Evolutionary conservation across 1,140 invertebrate species (phyloP), one percentile per base, ranked within the genome.

Genomic region (Lutraria rhynchaena): DNA sequence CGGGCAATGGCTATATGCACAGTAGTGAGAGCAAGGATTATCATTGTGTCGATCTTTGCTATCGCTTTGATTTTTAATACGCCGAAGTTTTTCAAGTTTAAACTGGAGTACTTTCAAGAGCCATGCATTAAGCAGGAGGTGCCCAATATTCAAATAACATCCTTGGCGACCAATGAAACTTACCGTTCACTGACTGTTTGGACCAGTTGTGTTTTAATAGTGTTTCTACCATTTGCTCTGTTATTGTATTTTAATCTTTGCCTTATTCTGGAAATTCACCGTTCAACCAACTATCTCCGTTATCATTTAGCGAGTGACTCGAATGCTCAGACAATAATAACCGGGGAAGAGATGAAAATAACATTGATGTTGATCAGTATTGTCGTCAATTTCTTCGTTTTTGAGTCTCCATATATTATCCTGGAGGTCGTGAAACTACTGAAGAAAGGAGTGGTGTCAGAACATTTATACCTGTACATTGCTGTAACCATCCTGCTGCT

Each of bases 281-380:
- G 88, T 57, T 90, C 87, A 69, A 90, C 87, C 31, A 87, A 83
- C 60, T 92, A 86, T 87, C 90, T 91, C 1, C 65, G 88, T 51
- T 87, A 89, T 81, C 89, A 92, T 76, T 83, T 90, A 17, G 85
- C 85, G 0, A 83, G 81, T 9, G 85, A 87, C 29, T 86, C 84
- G 1, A 85, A 85, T 29, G 83, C 87, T 75, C 83, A 88, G 55
- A 89, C 87, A 33, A 89, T 92, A 63, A 90, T 91, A 33, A 95
- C 96, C 77, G 60, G 95, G 95, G 91, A 96, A 95, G 89, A 95
- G 73, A 74, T 88, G 22, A 88, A 95, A 63, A 96, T 96, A 63
- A 96, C 96, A 1, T 93, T 96, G 35, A 96, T 95, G 85, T 90
- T 96, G 5, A 95, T 96, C 61, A 94, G 94, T 4, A 95, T 96